Percentiles rank a stretch among this genome's conserved stretches.
Conservation (phyloP, 2,797 vertebrate genomes). For the Cichlasoma orientale region DNA sequence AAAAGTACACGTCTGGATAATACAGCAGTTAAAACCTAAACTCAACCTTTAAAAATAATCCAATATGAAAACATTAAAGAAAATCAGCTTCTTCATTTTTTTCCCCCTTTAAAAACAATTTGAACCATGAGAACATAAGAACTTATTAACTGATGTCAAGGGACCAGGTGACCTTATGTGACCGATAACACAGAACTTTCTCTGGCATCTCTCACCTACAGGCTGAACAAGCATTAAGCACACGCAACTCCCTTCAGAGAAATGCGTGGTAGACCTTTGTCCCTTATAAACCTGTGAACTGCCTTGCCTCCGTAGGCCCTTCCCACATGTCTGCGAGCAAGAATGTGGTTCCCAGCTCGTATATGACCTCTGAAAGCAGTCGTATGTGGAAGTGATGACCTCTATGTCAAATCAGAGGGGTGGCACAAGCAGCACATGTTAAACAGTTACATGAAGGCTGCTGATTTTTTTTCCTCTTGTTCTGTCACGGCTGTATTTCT, state of each 20-base stretch:
- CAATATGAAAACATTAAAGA: neutral
- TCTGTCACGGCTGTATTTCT: neutral
- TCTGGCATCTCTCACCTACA: slow-evolving; percentile 51
- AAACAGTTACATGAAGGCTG: neutral
- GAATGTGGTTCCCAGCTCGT: slow-evolving; percentile 33
- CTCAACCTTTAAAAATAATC: neutral
- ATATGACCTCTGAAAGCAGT: slow-evolving; percentile 19
- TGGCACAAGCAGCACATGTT: neutral
- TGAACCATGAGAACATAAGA: neutral
- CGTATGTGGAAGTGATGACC: slow-evolving; percentile 6
- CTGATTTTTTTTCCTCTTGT: neutral
- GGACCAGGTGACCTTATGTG: slow-evolving; percentile 17
- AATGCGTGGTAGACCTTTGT: slow-evolving; percentile 59
- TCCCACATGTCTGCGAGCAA: slow-evolving; percentile 14
- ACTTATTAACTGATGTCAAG: neutral
- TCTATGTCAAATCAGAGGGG: slow-evolving; percentile 16
- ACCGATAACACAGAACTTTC: neutral
- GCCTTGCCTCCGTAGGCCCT: neutral
- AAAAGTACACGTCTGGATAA: neutral
- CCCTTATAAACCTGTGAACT: slow-evolving; percentile 53
- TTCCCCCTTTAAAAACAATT: too few species aligned
- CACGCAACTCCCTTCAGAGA: slow-evolving; percentile 1
- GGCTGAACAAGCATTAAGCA: slow-evolving; percentile 31
- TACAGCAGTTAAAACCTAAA: neutral
- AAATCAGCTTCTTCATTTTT: neutral